Percentiles rank a stretch among this genome's conserved stretches.
Conservation (phyloP, 2,888 invertebrate species). For the Drosophila kokeensis region DNA sequence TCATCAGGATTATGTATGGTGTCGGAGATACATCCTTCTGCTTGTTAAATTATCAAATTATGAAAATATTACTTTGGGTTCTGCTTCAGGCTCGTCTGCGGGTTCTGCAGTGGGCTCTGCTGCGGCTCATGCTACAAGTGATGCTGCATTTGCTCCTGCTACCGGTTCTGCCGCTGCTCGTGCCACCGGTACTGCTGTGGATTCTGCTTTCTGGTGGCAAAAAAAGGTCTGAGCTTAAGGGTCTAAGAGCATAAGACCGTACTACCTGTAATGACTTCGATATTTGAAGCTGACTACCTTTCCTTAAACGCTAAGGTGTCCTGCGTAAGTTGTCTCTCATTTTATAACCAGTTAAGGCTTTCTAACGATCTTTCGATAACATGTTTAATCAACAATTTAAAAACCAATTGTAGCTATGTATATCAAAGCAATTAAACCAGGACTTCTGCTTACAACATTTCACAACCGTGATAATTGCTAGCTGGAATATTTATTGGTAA, state of each 20-base stretch:
- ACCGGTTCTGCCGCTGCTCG: too few relatives aligned
- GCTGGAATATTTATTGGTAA: neutral
- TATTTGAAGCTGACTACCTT: neutral
- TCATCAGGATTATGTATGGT: too few relatives aligned
- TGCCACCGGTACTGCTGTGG: too few relatives aligned
- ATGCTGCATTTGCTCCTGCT: too few relatives aligned
- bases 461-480: neutral
- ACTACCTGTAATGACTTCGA: neutral
- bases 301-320: neutral
- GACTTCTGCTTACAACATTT: neutral
- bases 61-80: too few relatives aligned
- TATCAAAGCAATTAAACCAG: neutral
- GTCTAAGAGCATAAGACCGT: neutral
- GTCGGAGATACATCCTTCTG: too few relatives aligned
- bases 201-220: too few relatives aligned
- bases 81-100: too few relatives aligned
- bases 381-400: neutral
- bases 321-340: too few relatives aligned
- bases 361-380: neutral
- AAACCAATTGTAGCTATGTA: neutral
- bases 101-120: too few relatives aligned
- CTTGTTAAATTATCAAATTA: too few relatives aligned
- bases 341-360: neutral
- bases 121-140: too few relatives aligned
- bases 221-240: neutral